Conservation (phyloP, 2,888 invertebrate species). For the Arenicola marina region DNA sequence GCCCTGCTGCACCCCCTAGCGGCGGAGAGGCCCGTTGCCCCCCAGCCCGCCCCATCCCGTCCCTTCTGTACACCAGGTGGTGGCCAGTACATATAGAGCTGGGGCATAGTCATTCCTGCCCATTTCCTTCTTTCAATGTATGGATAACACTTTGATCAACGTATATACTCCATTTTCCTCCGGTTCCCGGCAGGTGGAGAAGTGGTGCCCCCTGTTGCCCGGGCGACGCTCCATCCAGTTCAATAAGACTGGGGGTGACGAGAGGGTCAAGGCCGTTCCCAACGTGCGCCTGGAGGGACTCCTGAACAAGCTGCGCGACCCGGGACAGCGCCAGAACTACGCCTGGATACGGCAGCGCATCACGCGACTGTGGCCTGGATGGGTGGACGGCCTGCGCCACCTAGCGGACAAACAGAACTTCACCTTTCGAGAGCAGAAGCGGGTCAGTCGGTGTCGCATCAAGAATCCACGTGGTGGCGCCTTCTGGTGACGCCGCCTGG, state of each 20-base stretch:
- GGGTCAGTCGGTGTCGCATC: too few relatives aligned
- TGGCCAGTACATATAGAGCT: too few relatives aligned
- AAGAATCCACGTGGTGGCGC: too few relatives aligned
- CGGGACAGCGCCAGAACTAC: conserved; percentile 56
- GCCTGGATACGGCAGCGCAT: conserved; percentile 61
- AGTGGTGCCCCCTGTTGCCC: conserved; percentile 56
- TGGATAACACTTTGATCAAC: neutral
- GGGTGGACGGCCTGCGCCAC: conserved; percentile 46
- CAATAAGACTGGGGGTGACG: neutral
- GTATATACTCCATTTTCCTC: neutral
- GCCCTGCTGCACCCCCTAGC: too few relatives aligned
- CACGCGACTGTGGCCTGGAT: conserved; percentile 54
- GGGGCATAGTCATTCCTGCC: neutral
- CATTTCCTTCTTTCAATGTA: neutral
- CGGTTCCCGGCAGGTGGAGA: conserved; percentile 49
- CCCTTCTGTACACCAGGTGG: too few relatives aligned
- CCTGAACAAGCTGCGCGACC: conserved; percentile 54
- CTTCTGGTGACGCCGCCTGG: too few relatives aligned
- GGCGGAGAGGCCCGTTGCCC: too few relatives aligned
- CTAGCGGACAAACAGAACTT: conserved; percentile 15
- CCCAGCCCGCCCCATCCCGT: too few relatives aligned
- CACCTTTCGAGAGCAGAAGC: conserved; percentile 3
- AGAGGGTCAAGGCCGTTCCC: conserved; percentile 41
- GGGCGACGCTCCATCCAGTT: conserved; percentile 20
- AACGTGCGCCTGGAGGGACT: conserved; percentile 46